Base-by-base conservation (phyloP, 1,140 invertebrate species). In the Camponotus floridanus region DNA sequence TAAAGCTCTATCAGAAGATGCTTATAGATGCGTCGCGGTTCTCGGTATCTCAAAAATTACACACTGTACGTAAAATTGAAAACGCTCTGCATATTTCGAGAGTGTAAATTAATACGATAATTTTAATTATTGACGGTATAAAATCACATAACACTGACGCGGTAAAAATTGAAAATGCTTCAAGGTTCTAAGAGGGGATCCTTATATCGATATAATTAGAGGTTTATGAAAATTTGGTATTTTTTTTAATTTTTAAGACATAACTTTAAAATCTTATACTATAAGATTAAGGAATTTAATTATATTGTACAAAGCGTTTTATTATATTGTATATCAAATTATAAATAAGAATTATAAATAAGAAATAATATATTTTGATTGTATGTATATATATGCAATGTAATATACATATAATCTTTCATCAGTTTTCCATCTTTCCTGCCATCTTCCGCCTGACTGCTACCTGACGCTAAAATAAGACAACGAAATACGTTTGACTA, bases 321-420 rank as follows among this genome's bases (percentile, higher is more conserved):
- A 18, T 51, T 51, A 51, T 36, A 64, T 26, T 62, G 5, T 15
- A 33, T 33, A 15, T 51, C 15, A 18, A 51, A 18, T 51, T 51
- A 51, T 15, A 51, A 51, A 18, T 51, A 6, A 51, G 4, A 31
- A n/a, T n/a, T n/a, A n/a, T n/a, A n/a, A 2, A 31, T 26, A 26
- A 26, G 26, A 26, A 13, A 62, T 62, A 62, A 62, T 64, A 64
- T 64, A 64, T 36, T 64, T 64, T 51, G 3, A 48, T 48, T 48
- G 13, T 48, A 13, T 51, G 3, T 48, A 48, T 48, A 7, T 15
- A 15, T 48, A 48, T 4, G 4, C 48, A 18, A 51, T 51, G 31
- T 33, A 36, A 31, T 64, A 13, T 39, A 21, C 13, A 21, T 39
- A 21, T 21, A 21, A 67, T 67, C 7, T 13, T 42, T 42, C 21